These are phyloP conservation scores for Cyclophora albipunctata DNA, from an alignment of 2,888 invertebrate species.

Conservation along the genomic window DNA sequence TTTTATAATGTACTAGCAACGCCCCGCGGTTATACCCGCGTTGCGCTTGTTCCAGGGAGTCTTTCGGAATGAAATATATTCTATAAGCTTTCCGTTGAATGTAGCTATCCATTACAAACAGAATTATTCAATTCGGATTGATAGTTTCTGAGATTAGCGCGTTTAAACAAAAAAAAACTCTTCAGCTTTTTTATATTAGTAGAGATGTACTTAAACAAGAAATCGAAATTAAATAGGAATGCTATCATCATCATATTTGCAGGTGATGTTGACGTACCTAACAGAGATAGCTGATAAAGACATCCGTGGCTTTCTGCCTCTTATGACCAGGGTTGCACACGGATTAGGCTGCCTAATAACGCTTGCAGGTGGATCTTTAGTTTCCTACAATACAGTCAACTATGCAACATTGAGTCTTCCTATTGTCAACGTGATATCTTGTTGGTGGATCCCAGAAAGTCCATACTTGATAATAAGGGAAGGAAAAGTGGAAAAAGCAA, in stretches of 20 bases:
- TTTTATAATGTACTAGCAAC: too few species aligned
- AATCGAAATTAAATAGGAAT: too few species aligned
- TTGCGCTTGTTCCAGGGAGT: too few species aligned
- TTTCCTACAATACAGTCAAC: conserved; percentile 49
- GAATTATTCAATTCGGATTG: too few species aligned
- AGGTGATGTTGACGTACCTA: conserved; percentile 56
- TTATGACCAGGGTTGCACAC: conserved; percentile 41
- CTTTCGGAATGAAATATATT: too few species aligned
- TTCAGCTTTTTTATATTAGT: too few species aligned
- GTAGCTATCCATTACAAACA: too few species aligned
- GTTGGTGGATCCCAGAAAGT: conserved; percentile 75
- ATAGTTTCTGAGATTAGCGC: too few species aligned
- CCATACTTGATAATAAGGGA: conserved; percentile 75
- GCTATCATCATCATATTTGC: conserved; percentile 14
- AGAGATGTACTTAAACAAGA: too few species aligned
- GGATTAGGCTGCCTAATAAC: conserved; percentile 54
- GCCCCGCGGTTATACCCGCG: too few species aligned
- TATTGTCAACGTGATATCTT: conserved; percentile 54
- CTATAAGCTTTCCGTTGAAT: too few species aligned
- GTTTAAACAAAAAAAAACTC: too few species aligned
- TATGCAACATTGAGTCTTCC: conserved; percentile 59
- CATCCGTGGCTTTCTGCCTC: conserved; percentile 47
- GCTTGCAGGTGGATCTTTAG: conserved; percentile 51
- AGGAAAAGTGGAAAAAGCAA: conserved; percentile 57
- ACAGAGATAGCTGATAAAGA: conserved; percentile 62